These are phyloP conservation scores for Acleris holmiana DNA, from an alignment of 2,888 invertebrate species.

Conservation along the genomic window DNA sequence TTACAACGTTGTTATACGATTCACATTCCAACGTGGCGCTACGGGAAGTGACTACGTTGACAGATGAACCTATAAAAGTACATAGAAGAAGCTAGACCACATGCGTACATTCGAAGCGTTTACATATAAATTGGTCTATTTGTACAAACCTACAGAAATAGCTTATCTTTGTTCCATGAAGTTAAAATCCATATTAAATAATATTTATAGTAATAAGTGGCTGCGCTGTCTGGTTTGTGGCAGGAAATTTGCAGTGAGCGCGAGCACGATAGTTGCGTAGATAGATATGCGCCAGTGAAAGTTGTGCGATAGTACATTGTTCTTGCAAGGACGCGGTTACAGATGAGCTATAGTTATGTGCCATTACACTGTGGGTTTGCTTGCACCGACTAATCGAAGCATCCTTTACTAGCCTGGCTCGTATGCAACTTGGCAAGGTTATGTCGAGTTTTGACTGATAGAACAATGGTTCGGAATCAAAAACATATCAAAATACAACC, in stretches of 20 bases:
- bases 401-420: too few relatives aligned
- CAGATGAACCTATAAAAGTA: slow-evolving; percentile 9
- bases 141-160: too few relatives aligned
- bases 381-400: background rate
- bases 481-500: too few relatives aligned
- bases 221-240: slow-evolving; percentile 6
- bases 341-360: slow-evolving; percentile 11
- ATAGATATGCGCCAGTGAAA: slow-evolving; percentile 24
- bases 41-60: slow-evolving; percentile 21
- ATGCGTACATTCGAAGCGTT: too few relatives aligned
- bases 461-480: too few relatives aligned
- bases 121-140: too few relatives aligned
- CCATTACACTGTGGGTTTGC: background rate
- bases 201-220: background rate
- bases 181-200: background rate
- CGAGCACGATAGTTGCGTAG: slow-evolving; percentile 9
- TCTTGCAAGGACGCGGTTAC: slow-evolving; percentile 18
- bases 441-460: too few relatives aligned
- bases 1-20: background rate
- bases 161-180: too few relatives aligned
- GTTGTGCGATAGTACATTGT: slow-evolving; percentile 22
- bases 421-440: too few relatives aligned
- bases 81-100: slow-evolving; percentile 8
- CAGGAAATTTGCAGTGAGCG: slow-evolving; percentile 22
- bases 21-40: background rate